phyloP scores from a whole-genome alignment of 2,797 vertebrate species.

The Taeniopygia guttata region DNA sequence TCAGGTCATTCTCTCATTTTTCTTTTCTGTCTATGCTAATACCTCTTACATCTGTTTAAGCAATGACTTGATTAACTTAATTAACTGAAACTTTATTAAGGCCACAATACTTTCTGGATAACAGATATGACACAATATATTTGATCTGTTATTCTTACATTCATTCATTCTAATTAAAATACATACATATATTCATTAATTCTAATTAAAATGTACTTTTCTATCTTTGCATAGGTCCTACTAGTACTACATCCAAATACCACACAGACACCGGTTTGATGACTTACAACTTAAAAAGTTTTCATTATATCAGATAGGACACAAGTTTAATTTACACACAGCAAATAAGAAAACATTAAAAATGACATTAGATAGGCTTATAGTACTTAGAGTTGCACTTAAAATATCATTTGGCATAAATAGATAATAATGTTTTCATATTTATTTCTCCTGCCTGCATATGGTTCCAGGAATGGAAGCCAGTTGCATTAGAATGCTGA shows the following conservation, averaged over 20 bases:
- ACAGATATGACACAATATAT: constrained; percentile 31
- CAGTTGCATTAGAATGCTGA: background rate
- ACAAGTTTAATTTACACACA: background rate
- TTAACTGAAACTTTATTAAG: constrained; percentile 45
- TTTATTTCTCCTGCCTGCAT: background rate
- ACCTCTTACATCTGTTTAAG: background rate
- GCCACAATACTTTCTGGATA: background rate
- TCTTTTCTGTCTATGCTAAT: background rate
- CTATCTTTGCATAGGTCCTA: background rate
- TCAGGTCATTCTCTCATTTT: constrained; percentile 4
- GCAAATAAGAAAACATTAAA: background rate
- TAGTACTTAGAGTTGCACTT: background rate
- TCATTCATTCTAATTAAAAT: constrained; percentile 53
- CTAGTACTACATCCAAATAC: background rate
- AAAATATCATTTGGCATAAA: background rate
- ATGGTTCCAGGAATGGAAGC: background rate
- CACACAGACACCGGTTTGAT: background rate
- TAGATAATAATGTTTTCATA: background rate
- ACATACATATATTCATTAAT: no score
- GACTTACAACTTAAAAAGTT: constrained; percentile 18
- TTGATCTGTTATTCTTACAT: constrained; percentile 27
- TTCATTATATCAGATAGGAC: background rate
- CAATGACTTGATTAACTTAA: constrained; percentile 59
- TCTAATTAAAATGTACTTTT: constrained; percentile 47
- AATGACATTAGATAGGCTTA: background rate